These are phyloP conservation scores for Macrobrachium rosenbergii DNA, from an alignment of 1,140 invertebrate species.

Conservation along the genomic window DNA sequence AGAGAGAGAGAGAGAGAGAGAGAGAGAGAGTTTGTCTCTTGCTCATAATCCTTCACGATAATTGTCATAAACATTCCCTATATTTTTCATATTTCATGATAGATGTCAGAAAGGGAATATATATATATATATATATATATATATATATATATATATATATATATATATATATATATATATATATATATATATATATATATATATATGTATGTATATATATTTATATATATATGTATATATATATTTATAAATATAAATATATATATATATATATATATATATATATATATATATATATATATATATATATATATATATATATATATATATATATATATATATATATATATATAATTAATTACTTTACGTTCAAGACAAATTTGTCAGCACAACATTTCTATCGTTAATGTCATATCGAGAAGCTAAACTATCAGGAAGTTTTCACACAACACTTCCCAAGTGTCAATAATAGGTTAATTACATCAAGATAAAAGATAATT, in stretches of 20 bases:
- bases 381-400: no score
- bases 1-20: conserved; percentile 8
- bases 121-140: neutral
- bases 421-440: no score
- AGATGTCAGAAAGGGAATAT: neutral
- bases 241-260: neutral
- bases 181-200: neutral
- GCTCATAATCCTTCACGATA: no score
- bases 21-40: neutral
- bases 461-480: no score
- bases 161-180: neutral
- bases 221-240: neutral
- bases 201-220: neutral
- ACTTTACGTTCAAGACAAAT: no score
- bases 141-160: neutral
- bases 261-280: conserved; percentile 15
- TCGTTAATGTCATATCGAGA: no score
- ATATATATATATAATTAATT: neutral
- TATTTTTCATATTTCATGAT: no score
- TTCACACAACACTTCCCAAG: no score
- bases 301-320: conserved; percentile 19
- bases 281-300: conserved; percentile 27
- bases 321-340: conserved; percentile 16
- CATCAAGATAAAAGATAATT: no score
- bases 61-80: no score